Evolutionary conservation across 2,797 vertebrate species (phyloP).

Genomic region (Clarias laeviceps): DNA sequence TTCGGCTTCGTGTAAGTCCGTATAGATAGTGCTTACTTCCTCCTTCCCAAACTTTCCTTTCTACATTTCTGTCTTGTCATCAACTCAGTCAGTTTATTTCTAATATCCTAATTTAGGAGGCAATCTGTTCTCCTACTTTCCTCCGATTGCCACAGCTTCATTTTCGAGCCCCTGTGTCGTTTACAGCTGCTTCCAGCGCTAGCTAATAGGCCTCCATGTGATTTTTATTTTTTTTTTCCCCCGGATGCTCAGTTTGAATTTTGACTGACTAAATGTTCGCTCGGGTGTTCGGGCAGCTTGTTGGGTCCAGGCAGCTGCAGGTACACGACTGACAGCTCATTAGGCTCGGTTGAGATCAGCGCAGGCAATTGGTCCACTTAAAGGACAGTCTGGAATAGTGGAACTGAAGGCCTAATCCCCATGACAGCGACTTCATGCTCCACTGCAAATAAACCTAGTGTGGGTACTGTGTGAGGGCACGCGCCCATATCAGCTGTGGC

Average conservation of each 20-base stretch:
- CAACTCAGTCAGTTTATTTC: slow-evolving; percentile 1
- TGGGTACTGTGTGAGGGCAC: background rate
- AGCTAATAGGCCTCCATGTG: slow-evolving; percentile 17
- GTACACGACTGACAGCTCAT: slow-evolving; percentile 56
- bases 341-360: slow-evolving; percentile 54
- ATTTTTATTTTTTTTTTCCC: background rate
- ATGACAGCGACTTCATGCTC: slow-evolving; percentile 39
- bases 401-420: slow-evolving; percentile 57
- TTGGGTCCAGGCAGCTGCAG: slow-evolving; percentile 35
- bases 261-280: slow-evolving; percentile 45
- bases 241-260: slow-evolving; percentile 36
- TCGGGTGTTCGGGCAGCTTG: slow-evolving; percentile 7
- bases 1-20: slow-evolving; percentile 85
- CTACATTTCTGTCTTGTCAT: background rate
- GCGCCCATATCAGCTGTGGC: slow-evolving; percentile 28
- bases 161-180: slow-evolving; percentile 6
- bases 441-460: slow-evolving; percentile 40
- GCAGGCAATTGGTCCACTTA: slow-evolving; percentile 41
- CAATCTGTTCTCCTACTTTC: slow-evolving; percentile 25
- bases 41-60: background rate
- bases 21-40: background rate
- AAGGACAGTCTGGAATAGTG: slow-evolving; percentile 55
- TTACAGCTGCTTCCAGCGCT: slow-evolving; percentile 40
- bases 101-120: slow-evolving; percentile 9
- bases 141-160: background rate